Percentiles rank a stretch among this genome's conserved stretches.
Conservation (phyloP, 2,888 invertebrate genomes). For the Aromia moschata region DNA sequence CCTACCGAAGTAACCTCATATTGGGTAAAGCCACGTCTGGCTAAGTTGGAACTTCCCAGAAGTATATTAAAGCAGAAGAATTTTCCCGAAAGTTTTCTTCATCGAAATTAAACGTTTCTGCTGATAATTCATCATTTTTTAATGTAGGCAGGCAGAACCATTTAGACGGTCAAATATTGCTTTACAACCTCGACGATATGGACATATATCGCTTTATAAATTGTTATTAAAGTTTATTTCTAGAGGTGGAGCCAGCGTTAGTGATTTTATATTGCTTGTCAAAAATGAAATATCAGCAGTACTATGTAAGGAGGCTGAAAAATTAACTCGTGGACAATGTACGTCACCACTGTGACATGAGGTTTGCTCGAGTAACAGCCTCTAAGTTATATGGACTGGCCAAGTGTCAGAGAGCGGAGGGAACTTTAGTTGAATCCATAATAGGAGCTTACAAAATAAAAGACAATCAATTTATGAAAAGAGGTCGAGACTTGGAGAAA, state of each 20-base stretch:
- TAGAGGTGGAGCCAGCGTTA: constrained; percentile 1
- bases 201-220: constrained; percentile 21
- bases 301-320: constrained; percentile 19
- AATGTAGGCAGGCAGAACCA: no score
- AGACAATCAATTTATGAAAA: not conserved
- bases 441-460: not conserved
- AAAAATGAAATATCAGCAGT: not conserved
- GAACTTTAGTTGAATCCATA: constrained; percentile 1
- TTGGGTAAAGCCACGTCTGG: constrained; percentile 23
- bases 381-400: constrained; percentile 4
- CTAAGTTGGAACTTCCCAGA: constrained; percentile 24
- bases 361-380: constrained; percentile 14
- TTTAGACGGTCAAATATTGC: no score
- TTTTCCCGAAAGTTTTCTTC: not conserved
- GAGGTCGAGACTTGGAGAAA: not conserved
- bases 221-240: constrained; percentile 11
- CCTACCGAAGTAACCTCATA: constrained; percentile 23
- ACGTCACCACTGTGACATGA: constrained; percentile 9
- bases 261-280: constrained; percentile 17
- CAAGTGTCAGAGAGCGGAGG: not conserved
- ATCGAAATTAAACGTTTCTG: not conserved
- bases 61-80: constrained; percentile 9
- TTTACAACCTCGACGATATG: no score
- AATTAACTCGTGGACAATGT: not conserved
- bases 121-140: constrained; percentile 7